These are phyloP conservation scores for Geococcyx californianus DNA, from an alignment of 2,113 vertebrate genomes.

Conservation along the genomic window DNA sequence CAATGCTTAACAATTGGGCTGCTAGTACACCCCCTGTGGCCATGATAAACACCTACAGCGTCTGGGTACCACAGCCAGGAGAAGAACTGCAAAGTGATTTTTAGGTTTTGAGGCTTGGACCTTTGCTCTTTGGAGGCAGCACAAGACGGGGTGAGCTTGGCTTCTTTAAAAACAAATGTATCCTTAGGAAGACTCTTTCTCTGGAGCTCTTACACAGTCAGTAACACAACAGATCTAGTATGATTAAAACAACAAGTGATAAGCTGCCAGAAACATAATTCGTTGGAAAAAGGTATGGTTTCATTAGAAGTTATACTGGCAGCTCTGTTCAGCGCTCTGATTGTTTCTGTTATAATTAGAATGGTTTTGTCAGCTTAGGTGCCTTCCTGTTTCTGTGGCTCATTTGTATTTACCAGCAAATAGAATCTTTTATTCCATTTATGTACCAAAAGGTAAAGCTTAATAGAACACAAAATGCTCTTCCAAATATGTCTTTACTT, in stretches of 20 bases:
- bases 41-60: background rate
- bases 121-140: too few relatives aligned
- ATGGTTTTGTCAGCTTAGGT: background rate
- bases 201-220: background rate
- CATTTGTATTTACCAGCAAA: constrained; percentile 1
- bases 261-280: background rate
- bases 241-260: background rate
- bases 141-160: background rate
- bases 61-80: background rate
- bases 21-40: background rate
- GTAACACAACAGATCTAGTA: background rate
- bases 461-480: background rate
- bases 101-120: background rate
- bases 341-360: constrained; percentile 1
- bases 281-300: background rate
- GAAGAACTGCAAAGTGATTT: background rate
- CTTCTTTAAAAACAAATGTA: background rate
- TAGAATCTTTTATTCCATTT: constrained; percentile 14
- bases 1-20: background rate
- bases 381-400: background rate
- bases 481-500: background rate
- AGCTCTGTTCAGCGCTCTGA: background rate
- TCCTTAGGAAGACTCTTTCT: background rate
- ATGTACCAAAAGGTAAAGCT: background rate
- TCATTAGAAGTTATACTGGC: background rate